Percentiles rank a stretch among this genome's conserved stretches.
These are phyloP conservation scores for Protonibea diacanthus DNA, from an alignment of 2,797 vertebrate genomes.

Conservation along the genomic window DNA sequence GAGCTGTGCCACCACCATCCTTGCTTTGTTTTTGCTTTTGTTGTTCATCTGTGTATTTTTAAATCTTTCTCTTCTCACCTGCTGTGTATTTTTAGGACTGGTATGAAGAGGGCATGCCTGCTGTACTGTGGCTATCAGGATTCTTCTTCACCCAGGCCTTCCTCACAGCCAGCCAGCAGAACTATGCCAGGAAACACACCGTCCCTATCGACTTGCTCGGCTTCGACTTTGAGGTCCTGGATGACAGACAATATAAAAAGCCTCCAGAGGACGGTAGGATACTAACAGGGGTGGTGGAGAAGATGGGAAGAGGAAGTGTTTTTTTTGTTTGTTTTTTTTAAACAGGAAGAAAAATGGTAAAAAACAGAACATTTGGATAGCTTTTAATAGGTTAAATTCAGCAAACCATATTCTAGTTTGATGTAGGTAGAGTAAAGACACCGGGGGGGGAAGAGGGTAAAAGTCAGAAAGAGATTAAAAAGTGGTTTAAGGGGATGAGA, in stretches of 20 bases:
- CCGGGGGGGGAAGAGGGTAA: background rate
- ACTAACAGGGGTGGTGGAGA: background rate
- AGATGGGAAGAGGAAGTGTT: background rate
- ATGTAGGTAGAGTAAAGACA: conserved; percentile 14
- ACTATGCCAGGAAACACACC: conserved; percentile 91
- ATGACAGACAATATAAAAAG: conserved; percentile 84
- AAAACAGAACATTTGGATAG: background rate
- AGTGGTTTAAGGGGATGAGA: background rate
- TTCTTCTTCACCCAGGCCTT: conserved; percentile 97
- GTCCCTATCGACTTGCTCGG: conserved; percentile 91
- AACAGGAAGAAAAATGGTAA: background rate
- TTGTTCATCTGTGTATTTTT: background rate
- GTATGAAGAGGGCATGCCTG: conserved; percentile 88
- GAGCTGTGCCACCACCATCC: background rate
- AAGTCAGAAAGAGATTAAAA: conserved; percentile 18
- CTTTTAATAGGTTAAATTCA: background rate
- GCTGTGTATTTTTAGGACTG: conserved; percentile 82
- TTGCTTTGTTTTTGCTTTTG: too few species aligned
- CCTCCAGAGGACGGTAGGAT: conserved; percentile 90
- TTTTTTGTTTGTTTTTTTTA: too few species aligned
- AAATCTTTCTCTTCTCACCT: background rate
- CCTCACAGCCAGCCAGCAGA: conserved; percentile 92
- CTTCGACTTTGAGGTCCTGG: conserved; percentile 92
- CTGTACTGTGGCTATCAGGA: conserved; percentile 92
- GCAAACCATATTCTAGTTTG: conserved; percentile 3